Base-by-base conservation (phyloP, 1,140 invertebrate genomes). In the Propsilocerus akamusi region DNA sequence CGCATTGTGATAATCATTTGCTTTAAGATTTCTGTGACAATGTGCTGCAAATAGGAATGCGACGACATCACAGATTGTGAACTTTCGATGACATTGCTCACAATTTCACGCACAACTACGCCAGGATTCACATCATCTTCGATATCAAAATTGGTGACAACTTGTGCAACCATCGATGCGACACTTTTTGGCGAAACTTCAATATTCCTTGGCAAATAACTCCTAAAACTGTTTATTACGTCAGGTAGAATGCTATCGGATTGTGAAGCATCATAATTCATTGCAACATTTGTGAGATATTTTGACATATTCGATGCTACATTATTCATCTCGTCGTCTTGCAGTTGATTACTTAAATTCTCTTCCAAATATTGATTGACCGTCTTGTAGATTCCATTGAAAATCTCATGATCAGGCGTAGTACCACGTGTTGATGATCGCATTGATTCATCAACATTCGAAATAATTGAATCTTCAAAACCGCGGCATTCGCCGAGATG, bases 141-240 rank as follows among this genome's bases (percentile, higher is more conserved):
- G 25, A 60, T 61, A 14, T 61, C 59, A 11, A 63, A 58, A 20
- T 62, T 55, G 4, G 53, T 53, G 7, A 65, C 50, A 10, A 63
- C 56, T 25, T 63, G 60, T 2, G 55, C 56, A 30, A 64, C 63
- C n/a, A 65, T 53, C 25, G 56, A 59, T 12, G 53, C 48, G 26
- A 65, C 37, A 34, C 61, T 57, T 1, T 63, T 57, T 11, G 51
- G 51, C 12, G 53, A 54, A 5, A 65, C 55, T 49, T 59, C 53
- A 48, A 62, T 63, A 41, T 63, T 63, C 49, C 61, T 60, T 1
- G 63, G 63, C 28, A 65, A 56, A 53, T 62, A 57, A 1, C 47
- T 55, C 50, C 61, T 53, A 49, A 65, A 51, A 25, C 57, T 56
- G 30, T 62, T 56, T 5, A 56, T 61, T 10, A 65, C 59, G 50